Evolutionary conservation across 2,888 invertebrate species (phyloP).

Genomic region (Imbricaverruca yamaguchii): DNA sequence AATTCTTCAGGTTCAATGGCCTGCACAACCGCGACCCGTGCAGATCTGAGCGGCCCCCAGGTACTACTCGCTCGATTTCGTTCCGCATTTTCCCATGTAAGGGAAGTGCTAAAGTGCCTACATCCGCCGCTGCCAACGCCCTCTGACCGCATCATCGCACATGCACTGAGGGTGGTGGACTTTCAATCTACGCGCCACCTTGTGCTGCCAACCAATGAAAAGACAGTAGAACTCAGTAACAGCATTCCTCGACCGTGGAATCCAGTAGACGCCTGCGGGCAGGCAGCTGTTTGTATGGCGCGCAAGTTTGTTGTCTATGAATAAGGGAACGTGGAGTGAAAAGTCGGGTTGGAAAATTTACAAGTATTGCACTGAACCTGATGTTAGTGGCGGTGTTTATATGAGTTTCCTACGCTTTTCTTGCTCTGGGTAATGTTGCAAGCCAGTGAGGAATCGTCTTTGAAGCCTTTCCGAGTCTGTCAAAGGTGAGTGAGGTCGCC

Average conservation of each 20-base stretch:
- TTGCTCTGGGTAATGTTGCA: neutral
- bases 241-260: neutral
- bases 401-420: too few relatives aligned
- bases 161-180: neutral
- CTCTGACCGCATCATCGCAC: neutral
- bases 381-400: too few relatives aligned
- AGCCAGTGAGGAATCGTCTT: neutral
- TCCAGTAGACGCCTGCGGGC: neutral
- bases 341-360: too few relatives aligned
- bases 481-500: neutral
- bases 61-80: neutral
- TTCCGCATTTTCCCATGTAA: conserved; percentile 6
- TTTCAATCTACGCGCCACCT: neutral
- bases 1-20: neutral
- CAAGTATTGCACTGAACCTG: too few relatives aligned
- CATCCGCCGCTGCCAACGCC: neutral
- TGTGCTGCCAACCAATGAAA: neutral
- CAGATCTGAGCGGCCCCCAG: neutral
- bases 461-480: too few relatives aligned
- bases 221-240: neutral
- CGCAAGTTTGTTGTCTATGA: conserved; percentile 18
- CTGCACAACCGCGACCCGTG: neutral
- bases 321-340: neutral
- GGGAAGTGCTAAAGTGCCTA: neutral
- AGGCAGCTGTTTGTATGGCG: conserved; percentile 15